Evolutionary conservation across 92 coral and sea anemone genomes (phyloP).

Genomic region (Porites cylindrica): DNA sequence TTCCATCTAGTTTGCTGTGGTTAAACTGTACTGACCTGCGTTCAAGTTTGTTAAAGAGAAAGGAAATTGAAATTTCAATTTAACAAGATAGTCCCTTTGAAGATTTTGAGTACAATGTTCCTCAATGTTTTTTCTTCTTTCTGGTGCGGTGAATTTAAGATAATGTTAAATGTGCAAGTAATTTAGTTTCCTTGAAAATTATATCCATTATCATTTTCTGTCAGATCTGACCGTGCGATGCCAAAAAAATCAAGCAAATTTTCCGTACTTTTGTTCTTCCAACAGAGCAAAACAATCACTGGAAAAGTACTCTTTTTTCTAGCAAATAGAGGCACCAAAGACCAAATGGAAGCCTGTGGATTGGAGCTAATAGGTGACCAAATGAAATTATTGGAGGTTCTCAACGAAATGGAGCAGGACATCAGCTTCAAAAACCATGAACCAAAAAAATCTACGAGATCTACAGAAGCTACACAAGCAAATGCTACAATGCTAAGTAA

Average conservation of each 20-base stretch:
- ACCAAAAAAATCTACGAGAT: background rate
- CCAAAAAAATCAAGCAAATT: too few relatives aligned
- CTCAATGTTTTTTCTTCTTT: too few relatives aligned
- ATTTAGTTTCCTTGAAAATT: too few relatives aligned
- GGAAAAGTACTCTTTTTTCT: conserved; percentile 24
- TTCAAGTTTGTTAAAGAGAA: background rate
- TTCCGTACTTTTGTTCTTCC: background rate
- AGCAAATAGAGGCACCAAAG: conserved; percentile 26
- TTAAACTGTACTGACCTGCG: too few relatives aligned
- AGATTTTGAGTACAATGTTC: too few relatives aligned
- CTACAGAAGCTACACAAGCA: conserved; percentile 6
- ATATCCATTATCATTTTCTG: too few relatives aligned
- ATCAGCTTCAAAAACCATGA: too few relatives aligned
- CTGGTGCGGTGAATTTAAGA: too few relatives aligned
- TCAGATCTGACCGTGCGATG: too few relatives aligned
- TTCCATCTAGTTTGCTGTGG: too few relatives aligned
- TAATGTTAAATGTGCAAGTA: too few relatives aligned
- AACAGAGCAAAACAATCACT: conserved; percentile 13
- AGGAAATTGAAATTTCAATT: background rate
- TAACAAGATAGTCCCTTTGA: too few relatives aligned
- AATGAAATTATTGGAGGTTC: conserved; percentile 2
- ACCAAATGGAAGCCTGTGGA: conserved; percentile 30
- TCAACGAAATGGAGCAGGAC: conserved; percentile 9
- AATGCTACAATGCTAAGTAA: conserved; percentile 21
- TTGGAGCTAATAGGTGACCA: conserved; percentile 26